These are phyloP conservation scores for Microctonus aethiopoides DNA, from an alignment of 2,888 invertebrate genomes.

Conservation along the genomic window DNA sequence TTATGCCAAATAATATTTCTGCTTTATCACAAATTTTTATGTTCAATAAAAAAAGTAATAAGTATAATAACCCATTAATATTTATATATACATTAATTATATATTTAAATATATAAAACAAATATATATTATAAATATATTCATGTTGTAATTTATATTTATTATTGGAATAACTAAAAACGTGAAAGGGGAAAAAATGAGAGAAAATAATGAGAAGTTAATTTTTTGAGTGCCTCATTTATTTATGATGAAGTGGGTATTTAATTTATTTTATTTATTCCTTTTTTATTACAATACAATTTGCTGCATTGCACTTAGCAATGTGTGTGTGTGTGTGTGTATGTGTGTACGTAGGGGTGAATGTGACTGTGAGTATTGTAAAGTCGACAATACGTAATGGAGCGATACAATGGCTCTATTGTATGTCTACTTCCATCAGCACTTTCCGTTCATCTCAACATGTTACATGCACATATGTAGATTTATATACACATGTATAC, in stretches of 20 bases:
- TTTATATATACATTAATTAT: no score
- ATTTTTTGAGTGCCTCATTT: constrained; percentile 31
- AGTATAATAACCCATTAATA: no score
- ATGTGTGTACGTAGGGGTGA: no score
- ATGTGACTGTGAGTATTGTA: constrained; percentile 14
- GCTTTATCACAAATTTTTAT: no score
- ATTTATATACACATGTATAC: neutral
- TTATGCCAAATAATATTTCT: no score
- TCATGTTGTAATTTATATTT: no score
- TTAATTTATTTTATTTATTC: constrained; percentile 13
- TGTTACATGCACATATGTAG: neutral
- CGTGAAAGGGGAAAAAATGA: neutral
- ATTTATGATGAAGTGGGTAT: constrained; percentile 35
- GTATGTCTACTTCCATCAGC: constrained; percentile 19
- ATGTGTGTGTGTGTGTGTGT: neutral
- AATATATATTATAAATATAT: no score
- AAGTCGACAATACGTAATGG: constrained; percentile 37
- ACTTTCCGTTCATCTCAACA: constrained; percentile 1
- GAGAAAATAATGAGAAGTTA: neutral
- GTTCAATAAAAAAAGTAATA: no score
- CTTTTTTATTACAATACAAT: constrained; percentile 37
- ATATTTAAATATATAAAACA: no score
- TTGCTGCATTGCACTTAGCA: constrained; percentile 42
- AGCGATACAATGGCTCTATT: constrained; percentile 40
- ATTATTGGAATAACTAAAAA: no score